A percentile compares a stretch with the other conserved stretches of the same genome.
Conservation (phyloP, 2,797 vertebrate genomes). For the Rhabdomys pumilio region DNA sequence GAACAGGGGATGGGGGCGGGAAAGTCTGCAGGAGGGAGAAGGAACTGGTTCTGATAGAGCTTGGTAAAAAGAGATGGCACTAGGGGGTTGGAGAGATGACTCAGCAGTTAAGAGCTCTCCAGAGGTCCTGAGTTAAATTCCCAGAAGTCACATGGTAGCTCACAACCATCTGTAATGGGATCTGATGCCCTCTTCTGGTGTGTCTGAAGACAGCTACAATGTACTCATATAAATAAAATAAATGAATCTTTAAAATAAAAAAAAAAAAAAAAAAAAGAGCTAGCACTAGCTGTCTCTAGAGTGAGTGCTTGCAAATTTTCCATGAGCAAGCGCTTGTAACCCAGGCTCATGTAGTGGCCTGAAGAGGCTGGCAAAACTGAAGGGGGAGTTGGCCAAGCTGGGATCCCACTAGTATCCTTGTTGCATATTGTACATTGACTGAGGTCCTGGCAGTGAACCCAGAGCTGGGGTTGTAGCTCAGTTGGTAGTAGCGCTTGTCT, state of each 20-base stretch:
- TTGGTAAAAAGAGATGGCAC: background rate
- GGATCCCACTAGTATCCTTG: too few species aligned
- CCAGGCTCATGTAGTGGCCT: background rate
- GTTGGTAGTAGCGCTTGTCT: background rate
- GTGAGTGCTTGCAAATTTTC: background rate
- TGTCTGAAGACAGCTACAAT: background rate
- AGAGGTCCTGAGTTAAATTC: too few species aligned
- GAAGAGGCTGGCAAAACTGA: background rate
- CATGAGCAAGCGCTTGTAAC: background rate
- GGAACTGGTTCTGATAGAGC: too few species aligned
- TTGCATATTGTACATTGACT: fast-evolving
- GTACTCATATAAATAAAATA: background rate
- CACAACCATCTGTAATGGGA: background rate
- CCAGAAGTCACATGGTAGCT: background rate
- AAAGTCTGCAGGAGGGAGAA: background rate
- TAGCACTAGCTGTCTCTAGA: background rate
- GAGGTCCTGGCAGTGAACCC: background rate
- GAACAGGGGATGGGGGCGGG: fast-evolving
- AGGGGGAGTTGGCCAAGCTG: fast-evolving
- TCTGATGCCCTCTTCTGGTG: background rate
- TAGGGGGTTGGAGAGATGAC: background rate
- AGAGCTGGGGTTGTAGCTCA: background rate
- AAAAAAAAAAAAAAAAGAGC: background rate
- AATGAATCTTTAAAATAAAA: background rate
- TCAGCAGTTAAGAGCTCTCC: too few species aligned